These are phyloP conservation scores for Pelobates fuscus DNA, from an alignment of 2,113 vertebrate species.

Conservation along the genomic window DNA sequence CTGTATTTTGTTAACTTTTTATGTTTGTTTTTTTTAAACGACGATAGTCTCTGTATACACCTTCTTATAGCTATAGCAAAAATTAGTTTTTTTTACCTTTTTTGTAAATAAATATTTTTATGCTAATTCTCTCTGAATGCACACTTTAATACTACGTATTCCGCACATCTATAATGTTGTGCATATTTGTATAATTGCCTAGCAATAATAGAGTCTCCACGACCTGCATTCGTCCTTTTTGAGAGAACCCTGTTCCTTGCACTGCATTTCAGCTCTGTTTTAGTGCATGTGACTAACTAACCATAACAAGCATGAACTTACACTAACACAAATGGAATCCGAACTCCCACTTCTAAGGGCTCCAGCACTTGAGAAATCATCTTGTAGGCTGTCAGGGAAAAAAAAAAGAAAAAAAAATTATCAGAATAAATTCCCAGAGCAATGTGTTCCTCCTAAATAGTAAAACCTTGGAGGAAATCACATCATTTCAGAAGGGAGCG, in stretches of 20 bases:
- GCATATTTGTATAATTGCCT: no score
- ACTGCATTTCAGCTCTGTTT: neutral
- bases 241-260: neutral
- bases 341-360: constrained; percentile 39
- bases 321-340: constrained; percentile 43
- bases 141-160: no score
- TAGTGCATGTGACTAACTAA: neutral
- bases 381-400: constrained; percentile 26
- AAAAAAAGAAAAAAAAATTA: constrained; percentile 63
- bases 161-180: no score
- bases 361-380: constrained; percentile 44
- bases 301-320: neutral
- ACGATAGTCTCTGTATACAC: no score
- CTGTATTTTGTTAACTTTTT: no score
- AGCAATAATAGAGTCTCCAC: neutral
- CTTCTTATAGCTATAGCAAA: no score
- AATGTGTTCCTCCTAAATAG: constrained; percentile 67
- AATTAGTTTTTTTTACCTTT: no score
- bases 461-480: constrained; percentile 77
- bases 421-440: constrained; percentile 68
- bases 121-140: no score
- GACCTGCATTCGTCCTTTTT: neutral
- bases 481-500: constrained; percentile 73
- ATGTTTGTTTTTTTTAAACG: no score
- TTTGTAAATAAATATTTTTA: no score